Evolutionary conservation across 2,888 invertebrate species (phyloP), one percentile per base, ranked within the genome.

Genomic region (Drosophila testacea): DNA sequence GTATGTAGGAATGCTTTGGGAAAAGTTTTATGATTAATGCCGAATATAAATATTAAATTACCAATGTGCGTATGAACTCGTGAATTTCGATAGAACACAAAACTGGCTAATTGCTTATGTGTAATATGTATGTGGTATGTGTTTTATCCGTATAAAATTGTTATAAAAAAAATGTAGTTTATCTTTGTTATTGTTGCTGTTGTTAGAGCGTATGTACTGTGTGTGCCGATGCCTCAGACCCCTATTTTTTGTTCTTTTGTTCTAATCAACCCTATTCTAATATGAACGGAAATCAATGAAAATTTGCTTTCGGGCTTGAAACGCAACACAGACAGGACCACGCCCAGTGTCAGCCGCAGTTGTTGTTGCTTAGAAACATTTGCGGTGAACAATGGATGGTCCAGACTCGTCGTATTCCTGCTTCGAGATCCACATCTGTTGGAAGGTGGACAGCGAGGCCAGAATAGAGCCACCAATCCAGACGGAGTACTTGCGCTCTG

Each of bases 391-490:
- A 93, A 98, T 97, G 90, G 97, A 97, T 91, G 98, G 98, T 91
- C 98, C 98, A 88, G 98, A 97, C 94, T 98, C 98, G 93, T 98
- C 98, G 94, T 98, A 98, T 93, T 98, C 98, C 94, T 98, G 97
- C 94, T 98, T 98, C 92, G 97, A 97, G 94, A 97, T 97, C 97
- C 97, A 97, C 97, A 97, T 97, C 94, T 97, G 97, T 93, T 97
- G 97, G 97, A 97, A 97, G 93, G 97, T 97, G 88, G 97, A 97
- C 81, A 97, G 94, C 81, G 97, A 97, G 73, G 97, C 97, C 91
- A 97, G 94, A 73, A 97, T 97, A 90, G 97, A 97, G 73, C 97
- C 97, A 91, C 97, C 97, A 94, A 97, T 97, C 97, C 97, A 97
- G 93, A 97, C 97, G 93, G 97, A 98, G 95, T 97, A 97, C 94